phyloP scores from a whole-genome alignment of 2,888 invertebrate genomes.

The Ornithoptera priamus region DNA sequence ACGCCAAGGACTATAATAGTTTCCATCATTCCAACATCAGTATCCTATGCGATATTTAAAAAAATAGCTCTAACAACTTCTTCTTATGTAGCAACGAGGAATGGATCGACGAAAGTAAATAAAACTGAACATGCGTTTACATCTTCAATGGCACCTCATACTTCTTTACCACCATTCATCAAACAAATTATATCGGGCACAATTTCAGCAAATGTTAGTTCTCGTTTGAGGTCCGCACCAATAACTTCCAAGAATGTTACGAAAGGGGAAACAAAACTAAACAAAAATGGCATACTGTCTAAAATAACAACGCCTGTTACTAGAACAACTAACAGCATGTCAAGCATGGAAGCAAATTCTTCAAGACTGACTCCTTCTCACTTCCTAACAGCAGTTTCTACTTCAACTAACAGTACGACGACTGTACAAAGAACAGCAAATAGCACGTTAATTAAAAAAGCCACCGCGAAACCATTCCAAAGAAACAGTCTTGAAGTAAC shows the following conservation, averaged over 20 bases:
- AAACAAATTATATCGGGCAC: conserved; percentile 34
- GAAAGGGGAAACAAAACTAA: conserved; percentile 29
- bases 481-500: conserved; percentile 7
- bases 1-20: conserved; percentile 74
- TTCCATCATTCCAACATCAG: conserved; percentile 74
- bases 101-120: conserved; percentile 42
- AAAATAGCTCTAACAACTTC: conserved; percentile 67
- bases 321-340: conserved; percentile 73
- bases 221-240: conserved; percentile 17
- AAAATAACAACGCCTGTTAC: conserved; percentile 36
- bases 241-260: conserved; percentile 36
- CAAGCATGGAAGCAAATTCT: conserved; percentile 49
- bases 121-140: conserved; percentile 53
- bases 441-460: conserved; percentile 37
- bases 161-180: conserved; percentile 45
- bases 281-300: conserved; percentile 5
- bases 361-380: conserved; percentile 53
- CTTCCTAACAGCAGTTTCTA: conserved; percentile 52
- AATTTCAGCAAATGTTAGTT: conserved; percentile 34
- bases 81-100: conserved; percentile 49
- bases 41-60: conserved; percentile 69
- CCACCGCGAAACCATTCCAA: conserved; percentile 28
- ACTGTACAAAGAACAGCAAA: conserved; percentile 31
- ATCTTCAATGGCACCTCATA: conserved; percentile 50
- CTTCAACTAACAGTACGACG: conserved; percentile 44